These are phyloP conservation scores for Rhagium mordax DNA, from an alignment of 2,888 invertebrate genomes.

Conservation along the genomic window DNA sequence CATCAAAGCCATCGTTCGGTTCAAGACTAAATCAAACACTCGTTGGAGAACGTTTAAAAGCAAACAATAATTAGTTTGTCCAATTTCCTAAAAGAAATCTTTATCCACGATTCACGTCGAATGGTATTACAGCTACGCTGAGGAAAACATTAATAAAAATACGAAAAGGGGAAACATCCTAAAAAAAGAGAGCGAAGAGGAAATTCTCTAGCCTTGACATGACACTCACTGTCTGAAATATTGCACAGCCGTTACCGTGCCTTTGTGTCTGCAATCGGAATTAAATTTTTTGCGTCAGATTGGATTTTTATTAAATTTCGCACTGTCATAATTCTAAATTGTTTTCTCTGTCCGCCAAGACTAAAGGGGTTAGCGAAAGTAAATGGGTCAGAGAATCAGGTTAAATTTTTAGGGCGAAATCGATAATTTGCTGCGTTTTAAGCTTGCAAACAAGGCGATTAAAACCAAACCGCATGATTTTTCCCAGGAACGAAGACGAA, in stretches of 20 bases:
- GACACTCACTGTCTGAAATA: constrained; percentile 23
- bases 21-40: background rate
- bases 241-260: constrained; percentile 10
- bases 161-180: background rate
- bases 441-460: too few species aligned
- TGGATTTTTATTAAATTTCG: constrained; percentile 21
- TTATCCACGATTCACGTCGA: background rate
- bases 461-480: too few species aligned
- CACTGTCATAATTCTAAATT: background rate
- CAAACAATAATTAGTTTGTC: constrained; percentile 3
- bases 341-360: too few species aligned
- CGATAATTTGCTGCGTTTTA: too few species aligned
- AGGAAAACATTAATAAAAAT: background rate
- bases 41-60: background rate
- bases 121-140: background rate
- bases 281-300: constrained; percentile 25
- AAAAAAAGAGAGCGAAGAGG: constrained; percentile 2
- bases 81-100: background rate
- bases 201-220: background rate
- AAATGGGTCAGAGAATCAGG: background rate
- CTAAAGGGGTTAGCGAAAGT: background rate
- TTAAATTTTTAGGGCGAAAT: background rate
- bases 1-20: background rate
- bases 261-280: background rate
- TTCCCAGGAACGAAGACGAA: too few species aligned